Evolutionary conservation across 2,888 invertebrate genomes (phyloP).

Genomic region (Temnothorax unifasciatus): DNA sequence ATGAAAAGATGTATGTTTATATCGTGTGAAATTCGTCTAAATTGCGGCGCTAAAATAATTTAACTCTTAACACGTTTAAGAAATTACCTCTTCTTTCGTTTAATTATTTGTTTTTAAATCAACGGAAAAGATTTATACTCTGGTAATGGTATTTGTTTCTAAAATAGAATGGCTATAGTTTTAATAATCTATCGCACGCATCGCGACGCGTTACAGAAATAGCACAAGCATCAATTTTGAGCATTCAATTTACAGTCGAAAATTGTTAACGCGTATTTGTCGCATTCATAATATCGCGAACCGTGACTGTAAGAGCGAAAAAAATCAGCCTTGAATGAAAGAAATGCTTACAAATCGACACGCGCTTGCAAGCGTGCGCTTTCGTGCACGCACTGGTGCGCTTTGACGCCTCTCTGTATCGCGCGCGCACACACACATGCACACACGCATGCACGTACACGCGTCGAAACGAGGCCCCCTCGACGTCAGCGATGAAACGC

Average conservation of each 20-base stretch:
- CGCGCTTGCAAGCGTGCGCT: slow-evolving; percentile 20
- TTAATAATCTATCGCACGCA: slow-evolving; percentile 2
- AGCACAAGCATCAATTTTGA: neutral
- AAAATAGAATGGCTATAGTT: neutral
- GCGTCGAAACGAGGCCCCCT: slow-evolving; percentile 40
- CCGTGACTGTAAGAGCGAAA: neutral
- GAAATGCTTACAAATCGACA: slow-evolving; percentile 25
- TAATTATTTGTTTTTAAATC: slow-evolving; percentile 4
- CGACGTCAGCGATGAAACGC: slow-evolving; percentile 17
- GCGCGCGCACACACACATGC: neutral
- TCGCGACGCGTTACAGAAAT: neutral
- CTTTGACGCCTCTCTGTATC: slow-evolving; percentile 41
- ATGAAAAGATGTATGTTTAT: neutral
- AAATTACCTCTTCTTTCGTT: neutral
- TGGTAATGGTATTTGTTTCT: neutral
- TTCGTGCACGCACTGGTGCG: slow-evolving; percentile 24
- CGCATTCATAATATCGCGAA: neutral
- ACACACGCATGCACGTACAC: neutral
- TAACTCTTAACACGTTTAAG: neutral
- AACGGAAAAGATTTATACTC: neutral
- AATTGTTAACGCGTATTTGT: slow-evolving; percentile 6
- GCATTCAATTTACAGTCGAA: neutral
- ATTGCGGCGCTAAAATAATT: neutral
- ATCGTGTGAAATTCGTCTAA: neutral
- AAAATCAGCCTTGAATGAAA: neutral